These are phyloP conservation scores for Ptychadena robeensis DNA, from an alignment of 2,797 vertebrate species.

Conservation along the genomic window DNA sequence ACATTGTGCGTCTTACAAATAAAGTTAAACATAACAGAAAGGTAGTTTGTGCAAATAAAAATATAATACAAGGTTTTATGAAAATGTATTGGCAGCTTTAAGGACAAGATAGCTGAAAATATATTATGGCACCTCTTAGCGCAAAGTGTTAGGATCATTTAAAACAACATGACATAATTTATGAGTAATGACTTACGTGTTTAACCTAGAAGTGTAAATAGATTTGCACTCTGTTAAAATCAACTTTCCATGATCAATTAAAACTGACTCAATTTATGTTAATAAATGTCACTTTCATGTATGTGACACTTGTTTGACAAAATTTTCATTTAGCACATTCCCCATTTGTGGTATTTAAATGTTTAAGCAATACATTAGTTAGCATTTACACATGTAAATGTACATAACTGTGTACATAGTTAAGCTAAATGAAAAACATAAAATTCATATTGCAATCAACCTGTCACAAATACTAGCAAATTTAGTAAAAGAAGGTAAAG, in stretches of 20 bases:
- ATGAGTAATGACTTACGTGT: background rate
- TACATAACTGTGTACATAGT: background rate
- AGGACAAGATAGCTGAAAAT: background rate
- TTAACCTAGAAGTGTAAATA: background rate
- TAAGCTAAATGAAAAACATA: too few relatives aligned
- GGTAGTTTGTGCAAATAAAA: background rate
- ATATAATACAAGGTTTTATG: background rate
- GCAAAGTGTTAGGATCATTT: background rate
- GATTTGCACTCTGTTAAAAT: background rate
- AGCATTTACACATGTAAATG: slow-evolving; percentile 18
- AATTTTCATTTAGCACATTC: slow-evolving; percentile 26
- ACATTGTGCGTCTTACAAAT: background rate
- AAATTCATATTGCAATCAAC: too few relatives aligned
- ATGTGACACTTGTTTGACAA: slow-evolving; percentile 39
- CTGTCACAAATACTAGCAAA: too few relatives aligned
- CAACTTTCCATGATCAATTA: background rate
- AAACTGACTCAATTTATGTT: slow-evolving; percentile 17
- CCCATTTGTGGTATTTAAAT: slow-evolving; percentile 21
- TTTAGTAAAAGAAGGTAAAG: too few relatives aligned
- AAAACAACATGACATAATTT: background rate
- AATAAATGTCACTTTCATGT: slow-evolving; percentile 25
- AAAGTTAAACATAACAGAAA: too few relatives aligned
- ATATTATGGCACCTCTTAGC: background rate
- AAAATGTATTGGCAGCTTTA: background rate
- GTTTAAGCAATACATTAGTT: slow-evolving; percentile 10